Percentiles rank a stretch among this genome's conserved stretches.
Evolutionary conservation across 2,113 vertebrate genomes (phyloP).

Genomic region (Bostrychus sinensis): DNA sequence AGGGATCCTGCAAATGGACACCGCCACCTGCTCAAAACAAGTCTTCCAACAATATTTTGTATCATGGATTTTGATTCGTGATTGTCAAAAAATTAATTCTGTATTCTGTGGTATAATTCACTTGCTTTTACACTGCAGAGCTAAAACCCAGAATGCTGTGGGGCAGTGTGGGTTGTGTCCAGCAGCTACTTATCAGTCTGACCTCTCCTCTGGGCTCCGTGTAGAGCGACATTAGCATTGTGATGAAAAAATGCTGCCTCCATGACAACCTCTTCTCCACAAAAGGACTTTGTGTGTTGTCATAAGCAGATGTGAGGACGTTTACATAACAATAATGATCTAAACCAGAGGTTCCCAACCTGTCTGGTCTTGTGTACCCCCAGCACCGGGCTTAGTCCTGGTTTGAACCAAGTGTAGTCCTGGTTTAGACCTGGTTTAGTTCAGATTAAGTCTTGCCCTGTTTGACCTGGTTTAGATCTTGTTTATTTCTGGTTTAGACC

Average conservation of each 20-base stretch:
- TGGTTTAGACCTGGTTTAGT: too few relatives aligned
- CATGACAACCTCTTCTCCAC: neutral
- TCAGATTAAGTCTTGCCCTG: too few relatives aligned
- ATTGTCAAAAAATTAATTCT: neutral
- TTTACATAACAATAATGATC: neutral
- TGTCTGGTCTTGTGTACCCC: too few relatives aligned
- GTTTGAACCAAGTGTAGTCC: too few relatives aligned
- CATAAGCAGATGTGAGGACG: neutral
- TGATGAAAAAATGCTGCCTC: neutral
- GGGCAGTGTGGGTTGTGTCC: too few relatives aligned
- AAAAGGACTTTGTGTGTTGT: neutral
- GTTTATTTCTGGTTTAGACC: too few relatives aligned
- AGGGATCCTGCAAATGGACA: conserved; percentile 25
- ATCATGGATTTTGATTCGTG: neutral
- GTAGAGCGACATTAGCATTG: conserved; percentile 3
- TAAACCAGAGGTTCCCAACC: neutral
- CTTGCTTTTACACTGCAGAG: neutral
- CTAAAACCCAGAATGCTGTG: neutral
- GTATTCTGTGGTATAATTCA: neutral
- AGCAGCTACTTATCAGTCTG: too few relatives aligned
- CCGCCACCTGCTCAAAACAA: conserved; percentile 32
- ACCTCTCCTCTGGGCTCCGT: neutral
- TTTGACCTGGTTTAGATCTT: too few relatives aligned
- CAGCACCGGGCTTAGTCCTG: too few relatives aligned
- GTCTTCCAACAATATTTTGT: conserved; percentile 13